Percentiles rank a stretch among this genome's conserved stretches.
phyloP scores from a whole-genome alignment of 2,888 invertebrate genomes.

The Odontocolon sp. region DNA sequence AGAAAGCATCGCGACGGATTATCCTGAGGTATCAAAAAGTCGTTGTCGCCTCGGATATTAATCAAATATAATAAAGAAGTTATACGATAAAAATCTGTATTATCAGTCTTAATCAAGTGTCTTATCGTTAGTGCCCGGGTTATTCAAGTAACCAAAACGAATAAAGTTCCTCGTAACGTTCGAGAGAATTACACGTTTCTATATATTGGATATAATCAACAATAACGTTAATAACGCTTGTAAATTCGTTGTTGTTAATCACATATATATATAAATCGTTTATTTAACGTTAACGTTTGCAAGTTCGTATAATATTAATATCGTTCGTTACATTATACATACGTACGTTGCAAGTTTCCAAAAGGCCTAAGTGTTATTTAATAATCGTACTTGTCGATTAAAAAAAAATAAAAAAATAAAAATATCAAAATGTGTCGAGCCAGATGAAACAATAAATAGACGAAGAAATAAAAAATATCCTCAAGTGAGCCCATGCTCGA shows the following conservation, averaged over 20 bases:
- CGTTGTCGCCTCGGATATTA: background rate
- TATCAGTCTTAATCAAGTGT: constrained; percentile 55
- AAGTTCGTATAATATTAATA: constrained; percentile 41
- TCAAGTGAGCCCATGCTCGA: constrained; percentile 14
- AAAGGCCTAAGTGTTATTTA: constrained; percentile 59
- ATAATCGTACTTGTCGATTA: constrained; percentile 14
- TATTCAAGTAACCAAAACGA: constrained; percentile 45
- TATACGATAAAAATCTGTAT: constrained; percentile 22
- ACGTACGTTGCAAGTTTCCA: constrained; percentile 55
- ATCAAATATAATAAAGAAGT: constrained; percentile 4
- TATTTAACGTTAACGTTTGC: constrained; percentile 56
- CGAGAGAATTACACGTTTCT: constrained; percentile 38
- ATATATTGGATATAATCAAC: constrained; percentile 23
- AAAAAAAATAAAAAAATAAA: constrained; percentile 9
- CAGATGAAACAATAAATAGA: background rate
- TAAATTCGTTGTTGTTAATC: constrained; percentile 56
- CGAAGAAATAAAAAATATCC: background rate
- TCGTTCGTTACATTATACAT: constrained; percentile 41
- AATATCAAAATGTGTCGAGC: background rate
- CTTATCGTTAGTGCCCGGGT: constrained; percentile 60
- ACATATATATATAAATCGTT: constrained; percentile 44
- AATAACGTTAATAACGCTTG: constrained; percentile 30
- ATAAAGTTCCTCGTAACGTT: constrained; percentile 45
- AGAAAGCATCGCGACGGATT: constrained; percentile 33
- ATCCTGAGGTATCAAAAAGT: constrained; percentile 29